Conservation (phyloP, 1,140 invertebrate species). For the Brachionus rubens region DNA sequence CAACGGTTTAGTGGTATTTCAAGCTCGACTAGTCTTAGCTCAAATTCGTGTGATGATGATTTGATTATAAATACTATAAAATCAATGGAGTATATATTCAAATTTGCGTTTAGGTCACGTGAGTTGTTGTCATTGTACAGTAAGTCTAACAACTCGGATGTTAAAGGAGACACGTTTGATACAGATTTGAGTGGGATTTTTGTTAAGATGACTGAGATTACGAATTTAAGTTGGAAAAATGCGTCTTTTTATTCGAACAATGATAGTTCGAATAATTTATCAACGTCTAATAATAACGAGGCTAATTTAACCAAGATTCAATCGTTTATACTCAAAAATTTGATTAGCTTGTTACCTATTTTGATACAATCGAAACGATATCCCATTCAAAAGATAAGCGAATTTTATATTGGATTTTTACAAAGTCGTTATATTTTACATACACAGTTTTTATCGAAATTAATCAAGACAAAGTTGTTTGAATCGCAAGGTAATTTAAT, state of each 20-base stretch:
- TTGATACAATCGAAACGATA: constrained; percentile 17
- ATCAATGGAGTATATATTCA: constrained; percentile 44
- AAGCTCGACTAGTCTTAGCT: background rate
- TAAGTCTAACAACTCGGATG: background rate
- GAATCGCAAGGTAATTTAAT: background rate
- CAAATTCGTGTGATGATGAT: background rate
- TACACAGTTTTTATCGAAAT: constrained; percentile 19
- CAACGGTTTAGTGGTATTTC: background rate
- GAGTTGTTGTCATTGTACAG: constrained; percentile 28
- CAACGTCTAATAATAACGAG: background rate
- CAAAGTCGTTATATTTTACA: background rate
- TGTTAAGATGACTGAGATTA: background rate
- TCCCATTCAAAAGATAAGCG: constrained; percentile 2
- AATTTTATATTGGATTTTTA: constrained; percentile 20
- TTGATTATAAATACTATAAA: constrained; percentile 22
- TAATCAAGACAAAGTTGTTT: constrained; percentile 11
- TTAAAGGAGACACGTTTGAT: constrained; percentile 27
- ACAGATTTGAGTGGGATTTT: background rate
- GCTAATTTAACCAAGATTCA: constrained; percentile 27
- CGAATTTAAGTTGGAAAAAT: background rate
- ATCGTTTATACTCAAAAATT: constrained; percentile 29
- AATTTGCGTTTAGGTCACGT: constrained; percentile 39
- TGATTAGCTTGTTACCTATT: constrained; percentile 20
- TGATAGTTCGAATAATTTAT: background rate
- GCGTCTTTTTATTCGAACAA: background rate